Evolutionary conservation across 1,140 invertebrate genomes (phyloP).

Genomic region (Caerostris darwini): DNA sequence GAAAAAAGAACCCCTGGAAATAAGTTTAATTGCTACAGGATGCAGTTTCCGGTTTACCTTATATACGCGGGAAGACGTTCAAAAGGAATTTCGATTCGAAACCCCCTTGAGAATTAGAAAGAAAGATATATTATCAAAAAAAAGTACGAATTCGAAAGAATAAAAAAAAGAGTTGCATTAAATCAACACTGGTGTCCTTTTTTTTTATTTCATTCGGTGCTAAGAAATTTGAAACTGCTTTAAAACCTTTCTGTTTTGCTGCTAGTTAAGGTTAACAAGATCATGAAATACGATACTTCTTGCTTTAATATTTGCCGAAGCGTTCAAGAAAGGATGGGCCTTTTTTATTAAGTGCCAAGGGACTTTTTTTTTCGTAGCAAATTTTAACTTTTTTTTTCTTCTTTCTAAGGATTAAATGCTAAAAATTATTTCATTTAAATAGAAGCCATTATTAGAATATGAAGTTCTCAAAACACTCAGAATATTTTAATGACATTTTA

Average conservation of each 20-base stretch:
- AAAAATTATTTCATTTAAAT: too few relatives aligned
- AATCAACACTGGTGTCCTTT: conserved; percentile 2
- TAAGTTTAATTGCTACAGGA: conserved; percentile 39
- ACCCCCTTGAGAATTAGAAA: neutral
- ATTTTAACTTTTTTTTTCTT: too few relatives aligned
- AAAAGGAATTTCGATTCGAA: conserved; percentile 16
- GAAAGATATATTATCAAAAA: neutral
- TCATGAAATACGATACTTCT: neutral
- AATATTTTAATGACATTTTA: too few relatives aligned
- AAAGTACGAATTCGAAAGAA: neutral
- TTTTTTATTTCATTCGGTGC: neutral
- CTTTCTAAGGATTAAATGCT: too few relatives aligned
- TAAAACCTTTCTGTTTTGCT: conserved; percentile 2
- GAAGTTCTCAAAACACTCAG: too few relatives aligned
- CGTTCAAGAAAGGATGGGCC: neutral
- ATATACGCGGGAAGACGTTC: neutral
- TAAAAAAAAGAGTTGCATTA: neutral
- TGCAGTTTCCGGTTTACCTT: conserved; percentile 5
- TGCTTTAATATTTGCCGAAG: conserved; percentile 25
- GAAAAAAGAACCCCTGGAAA: neutral
- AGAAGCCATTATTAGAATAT: too few relatives aligned
- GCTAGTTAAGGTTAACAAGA: conserved; percentile 50
- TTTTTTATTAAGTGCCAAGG: too few relatives aligned
- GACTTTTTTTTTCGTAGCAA: too few relatives aligned
- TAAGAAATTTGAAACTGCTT: conserved; percentile 14